A percentile compares a stretch with the other conserved stretches of the same genome.
Conservation (phyloP, 1,140 invertebrate genomes). For the Oncopodura yosiiana region DNA sequence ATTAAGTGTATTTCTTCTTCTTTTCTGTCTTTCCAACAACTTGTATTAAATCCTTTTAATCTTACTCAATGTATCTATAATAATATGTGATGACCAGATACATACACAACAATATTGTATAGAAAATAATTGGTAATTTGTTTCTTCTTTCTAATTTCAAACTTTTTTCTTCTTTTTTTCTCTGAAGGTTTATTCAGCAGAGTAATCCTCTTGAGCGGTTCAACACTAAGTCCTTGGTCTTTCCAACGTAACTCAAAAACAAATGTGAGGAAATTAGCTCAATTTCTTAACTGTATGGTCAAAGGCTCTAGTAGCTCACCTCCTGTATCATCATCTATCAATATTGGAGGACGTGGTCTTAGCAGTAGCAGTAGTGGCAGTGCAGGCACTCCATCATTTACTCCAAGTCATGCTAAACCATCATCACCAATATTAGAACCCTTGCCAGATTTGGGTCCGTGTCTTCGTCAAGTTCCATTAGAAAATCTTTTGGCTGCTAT, state of each 20-base stretch:
- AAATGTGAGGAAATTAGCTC: constrained; percentile 66
- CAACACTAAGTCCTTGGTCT: constrained; percentile 89
- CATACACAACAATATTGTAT: no score
- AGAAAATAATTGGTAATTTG: no score
- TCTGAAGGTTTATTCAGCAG: constrained; percentile 76
- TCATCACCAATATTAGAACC: background rate
- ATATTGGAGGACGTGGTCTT: background rate
- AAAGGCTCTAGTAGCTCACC: background rate
- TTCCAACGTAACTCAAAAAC: constrained; percentile 74
- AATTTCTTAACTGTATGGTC: constrained; percentile 61
- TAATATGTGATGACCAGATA: no score
- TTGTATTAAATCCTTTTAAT: no score
- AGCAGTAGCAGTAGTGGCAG: background rate
- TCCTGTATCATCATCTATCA: no score
- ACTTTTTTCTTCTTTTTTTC: constrained; percentile 8
- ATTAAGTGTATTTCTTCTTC: no score
- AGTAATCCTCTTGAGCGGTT: constrained; percentile 84
- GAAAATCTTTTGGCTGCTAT: constrained; percentile 54
- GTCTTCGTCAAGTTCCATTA: constrained; percentile 61
- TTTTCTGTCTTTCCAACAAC: no score
- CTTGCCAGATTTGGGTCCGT: constrained; percentile 63
- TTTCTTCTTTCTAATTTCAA: background rate
- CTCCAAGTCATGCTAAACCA: background rate
- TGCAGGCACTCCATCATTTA: background rate
- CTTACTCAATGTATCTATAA: no score